Evolutionary conservation across 2,113 vertebrate species (phyloP), one percentile per base, ranked within the genome.

Genomic region (Scomber japonicus): DNA sequence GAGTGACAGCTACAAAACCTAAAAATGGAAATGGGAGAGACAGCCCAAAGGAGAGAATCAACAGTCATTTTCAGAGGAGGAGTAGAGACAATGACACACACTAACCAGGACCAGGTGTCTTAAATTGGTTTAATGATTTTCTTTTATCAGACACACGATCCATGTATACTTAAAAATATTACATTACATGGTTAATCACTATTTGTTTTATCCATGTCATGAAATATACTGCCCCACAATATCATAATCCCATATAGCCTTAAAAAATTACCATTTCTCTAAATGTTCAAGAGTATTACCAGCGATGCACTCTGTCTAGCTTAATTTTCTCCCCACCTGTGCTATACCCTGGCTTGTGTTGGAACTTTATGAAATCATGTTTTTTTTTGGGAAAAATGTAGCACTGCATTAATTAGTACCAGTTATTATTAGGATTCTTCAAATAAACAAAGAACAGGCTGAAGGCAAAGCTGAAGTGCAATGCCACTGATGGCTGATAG

Each of bases 251-350:
- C 8, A 17, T 65, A 64, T 21, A 27, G 24, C 24, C 24, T 51
- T 2, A 51, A 30, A 24, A 45, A 60, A 71, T 45, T 9, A 24
- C 66, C 70, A 60, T 45, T 78, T 50, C 67, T 82, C 45, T 24
- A 56, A 80, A 45, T 71, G 60, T 30, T 69, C 14, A 57, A 27
- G 81, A 24, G 62, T 74, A 49, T 75, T 56, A 66, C 2, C 44
- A 50, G 13, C 30, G 31, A 30, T 5, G 2, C 35, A 54, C 11
- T 70, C 30, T 68, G 16, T 79, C 56, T 62, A 71, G 46, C 56
- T 49, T 75, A 54, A 66, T 69, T 76, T 54, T 81, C 46, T 84
- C 27, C 44, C 27, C 45, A 72, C 75, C 68, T 86, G 68, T 55
- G 17, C 66, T 50, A 75, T 46, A 69, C 48, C 24, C 57, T 11